phyloP scores from a whole-genome alignment of 2,888 invertebrate genomes.

The Syrphus vitripennis region DNA sequence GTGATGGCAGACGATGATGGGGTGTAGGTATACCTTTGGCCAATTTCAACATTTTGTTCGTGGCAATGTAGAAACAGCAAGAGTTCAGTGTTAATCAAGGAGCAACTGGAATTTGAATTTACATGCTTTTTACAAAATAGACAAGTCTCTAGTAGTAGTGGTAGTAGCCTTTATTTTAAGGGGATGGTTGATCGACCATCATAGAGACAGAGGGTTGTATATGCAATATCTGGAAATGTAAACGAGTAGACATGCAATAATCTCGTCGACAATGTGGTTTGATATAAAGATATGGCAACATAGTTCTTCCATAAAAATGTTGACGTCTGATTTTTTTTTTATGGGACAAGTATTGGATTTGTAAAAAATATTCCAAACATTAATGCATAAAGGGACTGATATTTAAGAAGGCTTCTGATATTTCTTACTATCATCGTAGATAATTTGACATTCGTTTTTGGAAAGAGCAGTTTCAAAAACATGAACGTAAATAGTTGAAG shows the following conservation, averaged over 20 bases:
- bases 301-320: constrained; percentile 24
- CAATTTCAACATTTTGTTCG: constrained; percentile 25
- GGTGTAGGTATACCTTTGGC: background rate
- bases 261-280: constrained; percentile 36
- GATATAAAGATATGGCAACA: background rate
- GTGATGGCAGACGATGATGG: background rate
- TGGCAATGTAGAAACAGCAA: background rate
- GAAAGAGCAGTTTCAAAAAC: too few species aligned
- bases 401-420: too few species aligned
- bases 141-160: too few species aligned
- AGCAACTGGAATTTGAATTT: constrained; percentile 51
- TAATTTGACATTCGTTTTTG: too few species aligned
- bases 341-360: background rate
- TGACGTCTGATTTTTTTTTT: constrained; percentile 25
- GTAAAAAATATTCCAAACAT: too few species aligned
- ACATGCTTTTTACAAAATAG: constrained; percentile 24
- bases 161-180: background rate
- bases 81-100: constrained; percentile 56
- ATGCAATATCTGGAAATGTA: constrained; percentile 15
- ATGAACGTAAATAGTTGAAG: too few species aligned
- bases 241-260: constrained; percentile 45
- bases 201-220: background rate
- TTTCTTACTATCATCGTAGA: too few species aligned
- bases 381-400: too few species aligned
- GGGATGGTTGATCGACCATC: background rate